phyloP scores from a whole-genome alignment of 2,888 invertebrate species.

The Lottia scabra region DNA sequence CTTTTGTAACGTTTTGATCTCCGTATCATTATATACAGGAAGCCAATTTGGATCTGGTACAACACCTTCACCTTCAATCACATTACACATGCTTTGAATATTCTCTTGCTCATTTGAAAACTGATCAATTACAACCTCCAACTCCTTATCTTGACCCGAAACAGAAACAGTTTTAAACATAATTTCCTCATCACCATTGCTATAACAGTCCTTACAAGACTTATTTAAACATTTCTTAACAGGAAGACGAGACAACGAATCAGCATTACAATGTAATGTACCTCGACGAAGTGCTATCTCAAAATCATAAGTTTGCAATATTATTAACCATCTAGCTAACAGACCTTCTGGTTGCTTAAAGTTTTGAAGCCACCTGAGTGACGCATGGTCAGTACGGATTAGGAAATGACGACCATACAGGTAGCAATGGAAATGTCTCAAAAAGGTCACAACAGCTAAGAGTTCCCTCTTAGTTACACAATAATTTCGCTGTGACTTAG shows the following conservation, averaged over 20 bases:
- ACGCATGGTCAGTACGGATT: neutral
- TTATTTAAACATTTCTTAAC: too few species aligned
- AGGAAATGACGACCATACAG: neutral
- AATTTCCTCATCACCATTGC: too few species aligned
- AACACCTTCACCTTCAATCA: neutral
- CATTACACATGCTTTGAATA: neutral
- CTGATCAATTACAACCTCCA: neutral
- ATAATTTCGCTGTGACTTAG: neutral
- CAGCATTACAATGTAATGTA: neutral
- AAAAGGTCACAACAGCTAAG: neutral
- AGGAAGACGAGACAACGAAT: neutral
- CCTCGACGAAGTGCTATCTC: neutral
- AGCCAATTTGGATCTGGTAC: neutral
- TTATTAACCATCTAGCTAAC: neutral
- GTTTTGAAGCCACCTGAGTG: neutral
- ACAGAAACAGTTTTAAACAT: neutral
- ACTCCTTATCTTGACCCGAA: neutral
- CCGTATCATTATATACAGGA: neutral
- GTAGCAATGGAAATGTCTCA: neutral
- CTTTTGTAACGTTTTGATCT: neutral
- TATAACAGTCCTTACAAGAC: too few species aligned
- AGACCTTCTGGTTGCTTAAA: neutral
- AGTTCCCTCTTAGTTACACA: neutral
- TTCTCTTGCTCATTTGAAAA: neutral
- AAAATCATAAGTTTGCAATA: neutral